Conservation (phyloP, 2,888 invertebrate genomes). For the Calameuta pallipes region DNA sequence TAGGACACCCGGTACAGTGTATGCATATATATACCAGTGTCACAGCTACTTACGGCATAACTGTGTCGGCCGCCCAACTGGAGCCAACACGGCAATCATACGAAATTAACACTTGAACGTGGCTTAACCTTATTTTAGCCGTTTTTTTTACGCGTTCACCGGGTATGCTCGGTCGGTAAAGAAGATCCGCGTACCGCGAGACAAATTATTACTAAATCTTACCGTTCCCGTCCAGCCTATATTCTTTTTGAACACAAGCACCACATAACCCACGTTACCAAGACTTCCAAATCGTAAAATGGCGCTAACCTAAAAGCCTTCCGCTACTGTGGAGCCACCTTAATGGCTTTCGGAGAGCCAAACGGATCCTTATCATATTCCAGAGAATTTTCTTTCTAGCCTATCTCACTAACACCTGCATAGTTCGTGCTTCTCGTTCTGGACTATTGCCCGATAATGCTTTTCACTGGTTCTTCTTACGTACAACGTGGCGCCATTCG, state of each 20-base stretch:
- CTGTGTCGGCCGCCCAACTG: slow-evolving; percentile 42
- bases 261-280: background rate
- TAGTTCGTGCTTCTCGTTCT: background rate
- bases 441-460: background rate
- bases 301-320: background rate
- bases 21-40: slow-evolving; percentile 2
- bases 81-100: slow-evolving; percentile 55
- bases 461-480: background rate
- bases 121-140: slow-evolving; percentile 33
- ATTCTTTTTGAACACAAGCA: background rate
- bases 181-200: background rate
- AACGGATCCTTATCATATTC: background rate
- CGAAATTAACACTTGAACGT: slow-evolving; percentile 59
- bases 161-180: background rate
- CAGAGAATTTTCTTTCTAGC: background rate
- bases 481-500: background rate
- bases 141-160: slow-evolving; percentile 13
- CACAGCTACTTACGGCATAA: slow-evolving; percentile 29
- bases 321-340: background rate
- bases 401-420: background rate
- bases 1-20: background rate
- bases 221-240: background rate
- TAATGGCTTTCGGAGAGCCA: background rate
- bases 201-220: background rate
- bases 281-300: background rate